phyloP scores from a whole-genome alignment of 2,888 invertebrate genomes.

The Ptychoptera contaminata region DNA sequence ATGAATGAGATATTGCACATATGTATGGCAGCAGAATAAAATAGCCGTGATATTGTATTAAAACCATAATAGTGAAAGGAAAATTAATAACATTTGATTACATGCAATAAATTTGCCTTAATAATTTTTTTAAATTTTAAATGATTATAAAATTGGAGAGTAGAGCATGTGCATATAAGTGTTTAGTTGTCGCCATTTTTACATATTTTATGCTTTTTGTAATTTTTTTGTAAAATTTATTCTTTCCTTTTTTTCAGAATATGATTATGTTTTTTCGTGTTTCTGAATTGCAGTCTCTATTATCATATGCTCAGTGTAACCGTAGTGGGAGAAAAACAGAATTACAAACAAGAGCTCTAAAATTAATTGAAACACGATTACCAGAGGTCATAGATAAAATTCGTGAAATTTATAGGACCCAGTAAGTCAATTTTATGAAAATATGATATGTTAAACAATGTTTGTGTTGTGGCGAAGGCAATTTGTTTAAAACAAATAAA shows the following conservation, averaged over 20 bases:
- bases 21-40: too few relatives aligned
- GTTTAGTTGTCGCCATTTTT: too few relatives aligned
- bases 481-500: too few relatives aligned
- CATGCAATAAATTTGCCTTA: too few relatives aligned
- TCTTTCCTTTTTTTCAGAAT: conserved; percentile 23
- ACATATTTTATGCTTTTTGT: too few relatives aligned
- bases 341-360: conserved; percentile 55
- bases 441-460: neutral
- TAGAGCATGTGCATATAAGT: too few relatives aligned
- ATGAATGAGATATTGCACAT: too few relatives aligned
- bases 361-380: conserved; percentile 49
- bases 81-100: too few relatives aligned
- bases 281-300: conserved; percentile 67
- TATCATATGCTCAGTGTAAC: conserved; percentile 64
- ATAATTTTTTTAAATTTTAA: too few relatives aligned
- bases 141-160: too few relatives aligned
- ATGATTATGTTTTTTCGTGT: conserved; percentile 48
- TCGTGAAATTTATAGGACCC: neutral
- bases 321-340: conserved; percentile 68
- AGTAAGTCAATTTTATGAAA: conserved; percentile 1
- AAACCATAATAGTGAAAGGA: too few relatives aligned
- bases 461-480: neutral
- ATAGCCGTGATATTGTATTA: too few relatives aligned
- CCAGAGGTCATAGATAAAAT: conserved; percentile 28
- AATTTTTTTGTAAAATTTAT: neutral